Evolutionary conservation across 2,888 invertebrate species (phyloP), one percentile per base, ranked within the genome.

Genomic region (Ichneumoninae sp.): DNA sequence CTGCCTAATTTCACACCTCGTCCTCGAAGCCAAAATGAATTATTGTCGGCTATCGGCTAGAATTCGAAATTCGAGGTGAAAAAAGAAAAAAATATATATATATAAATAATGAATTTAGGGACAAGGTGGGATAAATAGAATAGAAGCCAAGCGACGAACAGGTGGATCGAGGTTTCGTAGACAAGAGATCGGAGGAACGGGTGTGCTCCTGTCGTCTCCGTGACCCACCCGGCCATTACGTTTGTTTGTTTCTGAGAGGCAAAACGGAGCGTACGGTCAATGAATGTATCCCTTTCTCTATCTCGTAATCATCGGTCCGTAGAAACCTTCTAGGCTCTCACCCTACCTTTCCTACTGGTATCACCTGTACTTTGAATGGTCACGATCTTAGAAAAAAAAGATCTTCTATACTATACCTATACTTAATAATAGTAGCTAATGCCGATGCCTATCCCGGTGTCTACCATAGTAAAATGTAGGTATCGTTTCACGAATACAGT

Each of bases 221-320:
- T 73, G 40, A 81, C 65, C 74, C 81, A 85, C 78, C 84, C 78
- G 74, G 81, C 81, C 81, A 79, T 85, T 81, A 84, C 78, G 81
- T 81, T 85, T 85, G 84, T 85, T 85, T 85, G 84, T 85, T 81
- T 85, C 78, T 71, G 70, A 74, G 75, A 85, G 60, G 73, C 70
- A 60, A 74, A 80, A 50, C 73, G 60, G 65, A 74, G 75, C 40
- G 40, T 70, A 47, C 80, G 69, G 66, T 83, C 79, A 75, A 83
- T 74, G 83, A 68, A 60, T 30, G 26, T 60, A 52, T 22, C 60
- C 26, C 30, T 60, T 30, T 60, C 30, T 60, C 26, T 79, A 63
- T 76, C 54, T 19, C n/a, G 5, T 71, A 83, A 83, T 81, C 66
- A 81, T 19, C 71, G 80, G 76, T 60, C 75, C 83, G 70, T 76